phyloP scores from a whole-genome alignment of 2,113 vertebrate genomes.

The Rousettus leschenaultii region DNA sequence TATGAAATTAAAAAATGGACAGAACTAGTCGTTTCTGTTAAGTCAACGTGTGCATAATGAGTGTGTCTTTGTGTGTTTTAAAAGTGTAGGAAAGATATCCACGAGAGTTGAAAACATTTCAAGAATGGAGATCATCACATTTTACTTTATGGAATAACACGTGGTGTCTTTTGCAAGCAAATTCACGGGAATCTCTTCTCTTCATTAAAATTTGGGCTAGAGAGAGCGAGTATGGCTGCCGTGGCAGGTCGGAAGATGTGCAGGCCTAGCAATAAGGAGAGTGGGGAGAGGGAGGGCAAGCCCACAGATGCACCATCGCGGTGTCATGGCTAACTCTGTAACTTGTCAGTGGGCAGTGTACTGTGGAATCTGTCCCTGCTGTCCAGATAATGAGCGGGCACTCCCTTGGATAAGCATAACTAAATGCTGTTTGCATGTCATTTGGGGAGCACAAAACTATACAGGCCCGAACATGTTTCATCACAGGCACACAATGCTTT shows the following conservation, averaged over 20 bases:
- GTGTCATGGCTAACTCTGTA: not conserved
- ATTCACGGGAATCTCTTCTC: not conserved
- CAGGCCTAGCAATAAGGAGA: not conserved
- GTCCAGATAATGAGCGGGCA: constrained; percentile 65
- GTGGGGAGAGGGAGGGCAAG: not conserved
- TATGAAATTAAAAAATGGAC: constrained; percentile 74
- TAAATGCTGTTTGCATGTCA: constrained; percentile 60
- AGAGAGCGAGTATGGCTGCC: constrained; percentile 1
- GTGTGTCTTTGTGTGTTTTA: constrained; percentile 39
- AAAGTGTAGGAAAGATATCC: constrained; percentile 61
- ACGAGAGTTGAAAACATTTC: constrained; percentile 35
- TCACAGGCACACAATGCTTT: not conserved
- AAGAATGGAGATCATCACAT: not conserved
- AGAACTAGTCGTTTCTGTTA: constrained; percentile 55
- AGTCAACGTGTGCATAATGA: not conserved
- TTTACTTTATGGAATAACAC: not conserved
- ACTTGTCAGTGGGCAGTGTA: constrained; percentile 51
- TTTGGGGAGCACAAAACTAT: constrained; percentile 20
- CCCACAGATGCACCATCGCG: not conserved
- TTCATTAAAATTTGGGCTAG: constrained; percentile 46
- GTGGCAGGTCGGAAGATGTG: not conserved
- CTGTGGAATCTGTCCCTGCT: constrained; percentile 64
- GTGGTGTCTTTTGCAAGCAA: constrained; percentile 54
- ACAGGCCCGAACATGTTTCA: not conserved
- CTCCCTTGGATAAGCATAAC: constrained; percentile 54